Percentiles rank a stretch among this genome's conserved stretches.
These are phyloP conservation scores for Scomber colias DNA, from an alignment of 2,113 vertebrate genomes.

Conservation along the genomic window DNA sequence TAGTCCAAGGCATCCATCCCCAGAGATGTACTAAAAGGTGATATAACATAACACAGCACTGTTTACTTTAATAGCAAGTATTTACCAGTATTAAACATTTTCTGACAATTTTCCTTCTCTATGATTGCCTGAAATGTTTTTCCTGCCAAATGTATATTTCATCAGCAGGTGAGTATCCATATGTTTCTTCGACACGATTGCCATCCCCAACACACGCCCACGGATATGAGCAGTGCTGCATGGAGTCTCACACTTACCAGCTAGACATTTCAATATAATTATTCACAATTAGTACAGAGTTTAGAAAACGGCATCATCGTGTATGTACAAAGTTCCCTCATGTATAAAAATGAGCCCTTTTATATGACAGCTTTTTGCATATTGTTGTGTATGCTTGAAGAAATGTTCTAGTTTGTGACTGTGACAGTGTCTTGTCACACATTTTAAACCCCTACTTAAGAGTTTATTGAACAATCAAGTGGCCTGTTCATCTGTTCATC, in stretches of 20 bases:
- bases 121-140: no score
- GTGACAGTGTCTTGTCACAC: background rate
- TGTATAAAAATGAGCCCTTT: background rate
- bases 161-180: no score
- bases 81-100: no score
- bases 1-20: background rate
- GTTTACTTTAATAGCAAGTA: background rate
- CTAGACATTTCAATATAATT: background rate
- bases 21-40: no score
- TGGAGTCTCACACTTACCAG: background rate
- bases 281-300: background rate
- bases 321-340: background rate
- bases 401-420: background rate
- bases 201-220: no score
- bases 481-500: no score
- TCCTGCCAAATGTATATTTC: no score
- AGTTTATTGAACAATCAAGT: conserved; percentile 8
- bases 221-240: background rate
- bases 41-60: background rate
- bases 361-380: background rate
- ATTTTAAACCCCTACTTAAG: background rate
- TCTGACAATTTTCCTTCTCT: no score
- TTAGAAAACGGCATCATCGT: background rate
- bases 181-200: no score
- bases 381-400: background rate